Evolutionary conservation across 2,797 vertebrate genomes (phyloP), one percentile per base, ranked within the genome.

Genomic region (Lindbergichthys nudifrons): DNA sequence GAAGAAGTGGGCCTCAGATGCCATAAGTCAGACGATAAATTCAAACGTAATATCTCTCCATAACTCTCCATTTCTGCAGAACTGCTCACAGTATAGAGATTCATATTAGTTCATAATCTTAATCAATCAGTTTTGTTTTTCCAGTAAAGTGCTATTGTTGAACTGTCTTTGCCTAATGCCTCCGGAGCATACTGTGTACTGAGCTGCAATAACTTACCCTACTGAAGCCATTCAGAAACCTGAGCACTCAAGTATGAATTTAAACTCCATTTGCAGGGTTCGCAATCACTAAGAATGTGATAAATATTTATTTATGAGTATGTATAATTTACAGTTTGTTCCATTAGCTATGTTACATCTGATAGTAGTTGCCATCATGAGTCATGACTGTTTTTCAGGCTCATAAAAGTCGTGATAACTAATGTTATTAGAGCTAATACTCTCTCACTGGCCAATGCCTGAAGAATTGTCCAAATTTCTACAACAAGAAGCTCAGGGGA

Each of bases 1-100:
- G 62, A 75, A 74, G 79, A 77, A 70, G 75, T 70, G 45, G 19
- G 76, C 62, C 77, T 88, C 57, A 80, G 83, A 87, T 72, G 59
- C 62, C 63, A 82, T 84, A 83, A 87, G 82, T 90, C 87, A 89
- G 75, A 75, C 0, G 66, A 79, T 75, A 85, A 88, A 89, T 85
- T 77, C 50, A 50, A 51, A 73, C 53, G 75, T 70, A 77, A 82
- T 83, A 81, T 68, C 71, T 65, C 68, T 63, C 71, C 70, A 83
- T 88, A 88, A 86, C 70, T 79, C 71, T 75, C 52, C 4, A 51
- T 82, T 81, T 76, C 58, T 67, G 51, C 54, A 71, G 41, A 77
- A 65, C 62, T 14, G 51, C 65, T 73, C 73, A 61, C 60, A 70
- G 42, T 80, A 70, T 50, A 47, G 59, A 65, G 70, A 83, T 81